Conservation (phyloP, 1,140 invertebrate genomes). For the Leptinotarsa texana region DNA sequence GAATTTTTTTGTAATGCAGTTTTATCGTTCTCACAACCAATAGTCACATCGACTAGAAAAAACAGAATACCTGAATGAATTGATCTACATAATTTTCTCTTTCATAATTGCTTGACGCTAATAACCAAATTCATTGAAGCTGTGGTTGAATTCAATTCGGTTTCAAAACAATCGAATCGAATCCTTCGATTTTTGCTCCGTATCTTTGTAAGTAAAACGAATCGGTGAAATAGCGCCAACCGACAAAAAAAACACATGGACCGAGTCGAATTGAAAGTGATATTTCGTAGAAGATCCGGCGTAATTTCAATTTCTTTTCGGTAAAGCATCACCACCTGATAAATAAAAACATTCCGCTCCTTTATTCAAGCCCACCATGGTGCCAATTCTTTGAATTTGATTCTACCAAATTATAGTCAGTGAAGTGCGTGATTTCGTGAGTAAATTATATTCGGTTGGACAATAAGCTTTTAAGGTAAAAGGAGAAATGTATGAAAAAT, state of each 20-base stretch:
- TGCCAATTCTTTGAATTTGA: background rate
- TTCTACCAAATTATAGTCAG: too few relatives aligned
- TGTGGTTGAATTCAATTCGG: slow-evolving; percentile 10
- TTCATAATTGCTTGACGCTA: background rate
- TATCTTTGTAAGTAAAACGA: background rate
- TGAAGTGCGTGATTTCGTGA: too few relatives aligned
- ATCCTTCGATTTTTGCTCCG: background rate
- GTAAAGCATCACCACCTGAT: background rate
- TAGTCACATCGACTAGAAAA: background rate
- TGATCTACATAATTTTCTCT: background rate
- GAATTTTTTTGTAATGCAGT: too few relatives aligned
- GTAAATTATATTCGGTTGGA: too few relatives aligned
- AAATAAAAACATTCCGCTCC: background rate
- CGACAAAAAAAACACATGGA: too few relatives aligned
- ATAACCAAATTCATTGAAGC: background rate
- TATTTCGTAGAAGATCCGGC: background rate
- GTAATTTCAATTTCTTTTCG: background rate
- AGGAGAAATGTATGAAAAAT: too few relatives aligned
- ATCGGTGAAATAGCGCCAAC: too few relatives aligned
- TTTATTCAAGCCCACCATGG: background rate
- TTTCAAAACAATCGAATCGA: background rate
- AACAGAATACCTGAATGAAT: background rate
- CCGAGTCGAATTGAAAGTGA: background rate
- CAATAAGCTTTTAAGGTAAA: too few relatives aligned
- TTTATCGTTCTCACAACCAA: background rate